phyloP scores from a whole-genome alignment of 2,888 invertebrate genomes.

The Ornithoptera alexandrae region DNA sequence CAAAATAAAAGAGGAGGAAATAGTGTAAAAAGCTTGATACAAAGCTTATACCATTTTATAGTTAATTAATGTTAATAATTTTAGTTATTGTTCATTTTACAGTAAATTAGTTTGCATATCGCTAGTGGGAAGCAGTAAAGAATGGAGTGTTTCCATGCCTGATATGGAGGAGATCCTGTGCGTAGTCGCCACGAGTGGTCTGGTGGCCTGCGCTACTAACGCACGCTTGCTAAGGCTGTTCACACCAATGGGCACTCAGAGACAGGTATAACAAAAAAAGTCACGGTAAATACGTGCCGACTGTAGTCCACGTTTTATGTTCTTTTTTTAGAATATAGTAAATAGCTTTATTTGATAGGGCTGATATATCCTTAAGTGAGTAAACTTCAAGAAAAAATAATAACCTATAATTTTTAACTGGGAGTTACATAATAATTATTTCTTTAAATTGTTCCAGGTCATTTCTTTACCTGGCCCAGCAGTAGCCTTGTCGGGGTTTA shows the following conservation, averaged over 20 bases:
- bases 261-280: constrained; percentile 72
- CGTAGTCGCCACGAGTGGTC: constrained; percentile 82
- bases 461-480: constrained; percentile 66
- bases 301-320: no score
- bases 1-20: neutral
- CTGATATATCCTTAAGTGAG: no score
- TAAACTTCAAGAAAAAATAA: no score
- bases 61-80: neutral
- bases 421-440: neutral
- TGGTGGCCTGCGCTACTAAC: constrained; percentile 90
- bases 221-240: constrained; percentile 89
- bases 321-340: no score
- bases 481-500: constrained; percentile 59
- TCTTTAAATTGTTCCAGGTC: constrained; percentile 47
- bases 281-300: neutral
- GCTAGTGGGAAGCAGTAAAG: constrained; percentile 87
- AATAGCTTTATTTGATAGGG: no score
- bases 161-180: constrained; percentile 88
- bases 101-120: constrained; percentile 89
- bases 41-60: neutral
- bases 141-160: constrained; percentile 90
- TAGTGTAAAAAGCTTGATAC: neutral
- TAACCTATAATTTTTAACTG: neutral
- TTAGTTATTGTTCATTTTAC: constrained; percentile 36
- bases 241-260: constrained; percentile 92